Base-by-base conservation (phyloP, 2,797 vertebrate genomes). In the Sebastes itinus region DNA sequence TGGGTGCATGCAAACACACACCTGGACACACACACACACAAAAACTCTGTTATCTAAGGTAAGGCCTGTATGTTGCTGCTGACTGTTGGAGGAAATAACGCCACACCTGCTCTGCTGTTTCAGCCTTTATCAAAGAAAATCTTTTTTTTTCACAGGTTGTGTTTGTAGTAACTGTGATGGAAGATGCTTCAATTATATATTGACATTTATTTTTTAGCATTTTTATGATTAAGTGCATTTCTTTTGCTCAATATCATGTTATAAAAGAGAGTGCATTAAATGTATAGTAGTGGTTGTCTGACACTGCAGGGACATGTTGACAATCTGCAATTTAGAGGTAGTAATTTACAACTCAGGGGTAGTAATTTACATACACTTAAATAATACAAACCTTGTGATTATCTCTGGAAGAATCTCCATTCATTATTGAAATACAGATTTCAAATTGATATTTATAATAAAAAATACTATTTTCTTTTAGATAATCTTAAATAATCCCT, bases 31-130 rank as follows among this genome's bases (percentile, higher is more conserved):
- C 30, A 33, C 18, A 61, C 66, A 35, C 49, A 38, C 33, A 33
- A 2, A 56, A 35, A 7, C 62, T 54, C 1, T 33, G 8, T 35
- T 66, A 65, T 67, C 73, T 77, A 22, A 72, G 27, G 63, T 72
- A 52, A 52, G 56, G 65, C 13, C n/a, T 30, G 25, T 63, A n/a
- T 67, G 55, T 42, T 71, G 7, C 14, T 67, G 56, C 42, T 30
- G 32, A 75, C 54, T 54, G n/a, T 52, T 67, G 16, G 33, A 66
- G 67, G 55, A 70, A 54, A 30, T n/a, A n/a, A 54, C 5, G 4
- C 59, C 22, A 69, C 72, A 49, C 46, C 71, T 61, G 59, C 16
- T 22, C 42, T 42, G 59, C 22, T 73, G 25, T 11, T 52, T 33
- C 4, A 52, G n/a, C 13, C 49, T 72, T 10, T 30, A 22, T 42